Percentiles rank a stretch among this genome's conserved stretches.
phyloP scores from a whole-genome alignment of 2,888 invertebrate species.

The Xiphydria camelus region DNA sequence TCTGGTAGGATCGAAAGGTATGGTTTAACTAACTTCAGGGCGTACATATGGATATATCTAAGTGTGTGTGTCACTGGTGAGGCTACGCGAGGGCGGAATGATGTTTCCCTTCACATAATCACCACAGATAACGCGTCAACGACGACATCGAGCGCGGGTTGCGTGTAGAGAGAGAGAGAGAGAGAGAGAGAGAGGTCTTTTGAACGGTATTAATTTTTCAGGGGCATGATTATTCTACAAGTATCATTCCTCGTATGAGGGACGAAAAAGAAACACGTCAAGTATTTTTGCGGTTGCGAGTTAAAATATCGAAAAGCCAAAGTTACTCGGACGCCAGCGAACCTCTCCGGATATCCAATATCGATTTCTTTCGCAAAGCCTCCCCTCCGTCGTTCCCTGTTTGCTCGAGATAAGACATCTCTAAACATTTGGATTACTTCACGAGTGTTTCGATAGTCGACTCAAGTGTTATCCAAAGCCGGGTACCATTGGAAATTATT shows the following conservation, averaged over 20 bases:
- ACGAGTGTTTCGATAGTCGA: too few species aligned
- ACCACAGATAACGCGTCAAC: slow-evolving; percentile 18
- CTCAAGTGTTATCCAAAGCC: too few species aligned
- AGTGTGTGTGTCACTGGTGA: slow-evolving; percentile 40
- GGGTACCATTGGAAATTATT: too few species aligned
- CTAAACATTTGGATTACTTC: too few species aligned
- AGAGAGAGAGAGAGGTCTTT: too few species aligned
- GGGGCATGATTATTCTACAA: slow-evolving; percentile 11
- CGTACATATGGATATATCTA: slow-evolving; percentile 23
- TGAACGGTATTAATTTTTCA: slow-evolving; percentile 12
- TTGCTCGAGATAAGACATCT: neutral
- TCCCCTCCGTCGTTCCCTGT: neutral
- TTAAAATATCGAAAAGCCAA: neutral
- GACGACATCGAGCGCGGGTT: slow-evolving; percentile 19
- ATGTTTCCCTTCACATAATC: slow-evolving; percentile 1
- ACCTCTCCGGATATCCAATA: too few species aligned
- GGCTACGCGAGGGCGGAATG: neutral
- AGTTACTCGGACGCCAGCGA: neutral
- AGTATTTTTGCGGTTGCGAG: slow-evolving; percentile 5
- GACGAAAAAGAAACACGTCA: too few species aligned
- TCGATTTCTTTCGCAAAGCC: neutral
- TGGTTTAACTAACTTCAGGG: slow-evolving; percentile 21
- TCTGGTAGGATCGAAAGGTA: slow-evolving; percentile 6
- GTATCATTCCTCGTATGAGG: slow-evolving; percentile 14
- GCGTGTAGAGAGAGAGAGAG: slow-evolving; percentile 26